These are phyloP conservation scores for Anthonomus grandis DNA, from an alignment of 1,140 invertebrate genomes.

Conservation along the genomic window DNA sequence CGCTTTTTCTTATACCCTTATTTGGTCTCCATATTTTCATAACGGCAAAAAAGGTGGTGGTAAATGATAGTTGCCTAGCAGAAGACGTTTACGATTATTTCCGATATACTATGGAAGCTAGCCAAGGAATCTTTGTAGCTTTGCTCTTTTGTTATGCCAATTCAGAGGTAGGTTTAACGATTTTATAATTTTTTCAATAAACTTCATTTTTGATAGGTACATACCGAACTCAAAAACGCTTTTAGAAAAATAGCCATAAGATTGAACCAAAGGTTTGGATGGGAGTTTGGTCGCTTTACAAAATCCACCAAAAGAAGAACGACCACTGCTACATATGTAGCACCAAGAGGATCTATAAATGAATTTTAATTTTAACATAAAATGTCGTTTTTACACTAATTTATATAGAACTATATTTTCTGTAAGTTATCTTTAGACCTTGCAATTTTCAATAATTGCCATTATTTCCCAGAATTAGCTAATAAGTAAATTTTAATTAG, in stretches of 20 bases:
- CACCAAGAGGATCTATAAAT: slow-evolving; percentile 8
- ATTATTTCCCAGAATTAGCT: too few species aligned
- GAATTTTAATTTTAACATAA: slow-evolving; percentile 12
- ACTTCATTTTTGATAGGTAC: slow-evolving; percentile 26
- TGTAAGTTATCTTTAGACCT: too few species aligned
- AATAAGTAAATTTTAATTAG: too few species aligned
- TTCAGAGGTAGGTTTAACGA: slow-evolving; percentile 52
- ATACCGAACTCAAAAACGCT: slow-evolving; percentile 31
- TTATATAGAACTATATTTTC: too few species aligned
- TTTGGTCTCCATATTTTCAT: slow-evolving; percentile 44
- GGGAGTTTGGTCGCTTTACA: slow-evolving; percentile 14
- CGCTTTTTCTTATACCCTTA: slow-evolving; percentile 39
- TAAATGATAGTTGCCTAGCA: slow-evolving; percentile 47
- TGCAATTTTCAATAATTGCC: too few species aligned
- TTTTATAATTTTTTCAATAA: background rate
- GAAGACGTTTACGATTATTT: slow-evolving; percentile 56
- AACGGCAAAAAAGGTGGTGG: slow-evolving; percentile 34
- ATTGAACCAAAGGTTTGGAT: slow-evolving; percentile 29
- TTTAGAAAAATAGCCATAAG: slow-evolving; percentile 28
- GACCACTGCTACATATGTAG: slow-evolving; percentile 31
- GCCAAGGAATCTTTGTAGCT: slow-evolving; percentile 57
- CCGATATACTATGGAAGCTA: slow-evolving; percentile 54
- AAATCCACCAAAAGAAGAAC: slow-evolving; percentile 20
- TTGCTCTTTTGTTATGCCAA: slow-evolving; percentile 59
- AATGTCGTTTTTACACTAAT: too few species aligned